Conservation (phyloP, 2,797 vertebrate species). For the Diplodus puntazzo region DNA sequence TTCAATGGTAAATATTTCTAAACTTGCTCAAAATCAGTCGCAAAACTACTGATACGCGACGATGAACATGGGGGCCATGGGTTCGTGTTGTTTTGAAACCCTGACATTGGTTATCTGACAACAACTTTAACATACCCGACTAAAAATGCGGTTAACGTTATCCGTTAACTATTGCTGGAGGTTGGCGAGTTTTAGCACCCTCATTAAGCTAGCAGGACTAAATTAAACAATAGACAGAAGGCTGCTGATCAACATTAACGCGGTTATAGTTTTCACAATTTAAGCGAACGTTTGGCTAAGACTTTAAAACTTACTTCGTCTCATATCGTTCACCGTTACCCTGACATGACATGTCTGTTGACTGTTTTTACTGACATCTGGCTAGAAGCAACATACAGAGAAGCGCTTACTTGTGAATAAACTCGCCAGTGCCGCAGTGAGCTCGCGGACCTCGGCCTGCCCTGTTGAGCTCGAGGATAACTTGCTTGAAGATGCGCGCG, state of each 20-base stretch:
- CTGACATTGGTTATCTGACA: neutral
- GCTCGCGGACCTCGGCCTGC: conserved; percentile 5
- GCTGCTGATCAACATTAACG: neutral
- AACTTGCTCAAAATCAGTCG: neutral
- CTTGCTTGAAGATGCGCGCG: neutral
- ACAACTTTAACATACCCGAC: no score
- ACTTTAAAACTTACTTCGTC: conserved; percentile 37
- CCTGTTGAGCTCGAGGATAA: neutral
- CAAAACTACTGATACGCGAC: neutral
- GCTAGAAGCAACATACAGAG: accelerated
- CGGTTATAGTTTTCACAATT: accelerated
- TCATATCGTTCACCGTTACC: neutral
- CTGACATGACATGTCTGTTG: neutral
- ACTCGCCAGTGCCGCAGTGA: neutral
- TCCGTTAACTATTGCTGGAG: neutral
- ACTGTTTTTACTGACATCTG: neutral
- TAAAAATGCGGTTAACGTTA: neutral
- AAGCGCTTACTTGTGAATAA: conserved; percentile 25
- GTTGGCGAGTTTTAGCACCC: conserved; percentile 6
- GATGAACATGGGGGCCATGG: neutral
- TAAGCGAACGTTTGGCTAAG: no score
- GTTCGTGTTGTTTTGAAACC: no score
- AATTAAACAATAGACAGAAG: neutral
- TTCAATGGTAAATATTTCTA: neutral
- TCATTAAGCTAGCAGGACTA: neutral